Base-by-base conservation (phyloP, 2,888 invertebrate species). In the Clanis bilineata region DNA sequence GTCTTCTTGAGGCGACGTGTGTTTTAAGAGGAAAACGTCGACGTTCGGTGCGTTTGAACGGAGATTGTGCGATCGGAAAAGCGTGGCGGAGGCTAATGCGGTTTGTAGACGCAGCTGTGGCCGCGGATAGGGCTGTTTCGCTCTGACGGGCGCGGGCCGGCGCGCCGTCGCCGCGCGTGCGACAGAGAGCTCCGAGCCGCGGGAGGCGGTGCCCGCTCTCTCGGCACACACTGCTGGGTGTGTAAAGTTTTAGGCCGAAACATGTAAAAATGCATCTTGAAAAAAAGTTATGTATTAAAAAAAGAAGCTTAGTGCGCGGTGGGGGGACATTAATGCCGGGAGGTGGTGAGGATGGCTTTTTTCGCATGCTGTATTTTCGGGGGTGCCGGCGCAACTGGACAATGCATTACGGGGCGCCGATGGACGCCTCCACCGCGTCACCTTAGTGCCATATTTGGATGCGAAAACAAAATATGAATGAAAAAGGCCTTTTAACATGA, bases 261-360 rank as follows among this genome's bases (percentile, higher is more conserved):
- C 92, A 90, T 91, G 92, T 92, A 92, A 91, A 92, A 92, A 91
- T 92, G 92, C 91, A 92, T 91, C 91, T 92, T 92, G 90, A 90
- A 92, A 92, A 92, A 92, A 92, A 92, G 92, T 92, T 92, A 92
- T 92, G 92, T 91, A 91, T 92, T 91, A 88, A 92, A 92, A 92
- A 92, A 92, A 91, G 91, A 91, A 89, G 86, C 86, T 90, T 89
- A 90, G 91, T 90, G 87, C 90, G 89, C 86, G 86, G 88, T 82
- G 83, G 91, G 88, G 90, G 88, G 88, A 83, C 87, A 88, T 88
- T 90, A 90, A 87, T 85, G 86, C 82, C 79, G 88, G 90, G 90
- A 81, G 90, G 90, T 83, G 86, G 90, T 71, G 85, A 76, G 87
- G 85, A 86, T 82, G 83, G 84, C 84, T 88, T 91, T 92, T 91